These are phyloP conservation scores for Sinocyclocheilus maitianheensis DNA, from an alignment of 2,113 vertebrate species.

Conservation along the genomic window DNA sequence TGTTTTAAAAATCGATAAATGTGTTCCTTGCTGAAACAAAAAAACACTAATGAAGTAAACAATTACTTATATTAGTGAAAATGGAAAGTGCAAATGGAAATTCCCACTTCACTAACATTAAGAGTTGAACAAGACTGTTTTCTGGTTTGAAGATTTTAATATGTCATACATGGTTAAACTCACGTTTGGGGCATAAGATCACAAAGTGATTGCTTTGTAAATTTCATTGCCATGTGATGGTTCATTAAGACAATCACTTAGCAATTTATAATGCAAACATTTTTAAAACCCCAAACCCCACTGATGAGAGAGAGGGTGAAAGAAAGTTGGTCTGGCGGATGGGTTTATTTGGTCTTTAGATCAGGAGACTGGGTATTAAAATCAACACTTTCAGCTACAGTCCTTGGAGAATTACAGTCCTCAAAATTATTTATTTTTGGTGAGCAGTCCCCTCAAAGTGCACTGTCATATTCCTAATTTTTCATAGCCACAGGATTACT, in stretches of 20 bases:
- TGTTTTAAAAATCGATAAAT: slow-evolving; percentile 61
- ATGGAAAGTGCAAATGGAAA: slow-evolving; percentile 19
- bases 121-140: slow-evolving; percentile 52
- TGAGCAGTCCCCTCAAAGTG: neutral
- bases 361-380: neutral
- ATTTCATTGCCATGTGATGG: slow-evolving; percentile 6
- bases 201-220: slow-evolving; percentile 28
- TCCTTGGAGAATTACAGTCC: neutral
- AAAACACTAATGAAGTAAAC: slow-evolving; percentile 60
- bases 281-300: neutral
- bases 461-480: neutral
- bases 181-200: slow-evolving; percentile 20
- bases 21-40: slow-evolving; percentile 46
- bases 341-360: neutral
- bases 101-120: slow-evolving; percentile 58
- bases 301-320: neutral
- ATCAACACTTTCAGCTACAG: neutral
- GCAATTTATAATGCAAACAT: slow-evolving; percentile 25
- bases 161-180: slow-evolving; percentile 48
- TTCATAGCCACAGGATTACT: neutral
- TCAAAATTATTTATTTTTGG: neutral
- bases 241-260: slow-evolving; percentile 28
- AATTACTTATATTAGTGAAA: slow-evolving; percentile 62
- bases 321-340: neutral
- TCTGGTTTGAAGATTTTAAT: slow-evolving; percentile 53